Percentiles rank a stretch among this genome's conserved stretches.
These are phyloP conservation scores for Sinotaia quadrata DNA, from an alignment of 2,888 invertebrate genomes.

Conservation along the genomic window DNA sequence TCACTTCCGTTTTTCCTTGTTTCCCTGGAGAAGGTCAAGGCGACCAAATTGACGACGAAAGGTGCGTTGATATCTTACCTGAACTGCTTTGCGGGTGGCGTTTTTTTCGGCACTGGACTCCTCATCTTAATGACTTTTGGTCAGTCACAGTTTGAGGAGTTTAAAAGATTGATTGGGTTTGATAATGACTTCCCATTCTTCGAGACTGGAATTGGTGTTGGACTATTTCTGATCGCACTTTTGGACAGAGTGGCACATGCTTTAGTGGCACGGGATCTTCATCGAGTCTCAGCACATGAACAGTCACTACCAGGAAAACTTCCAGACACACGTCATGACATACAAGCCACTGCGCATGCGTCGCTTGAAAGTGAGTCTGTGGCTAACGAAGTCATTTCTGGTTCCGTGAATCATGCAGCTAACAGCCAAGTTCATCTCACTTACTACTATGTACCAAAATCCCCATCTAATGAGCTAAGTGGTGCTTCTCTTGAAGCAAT, in stretches of 20 bases:
- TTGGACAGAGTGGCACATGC: conserved; percentile 47
- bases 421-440: too few species aligned
- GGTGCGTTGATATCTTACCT: conserved; percentile 25
- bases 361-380: too few species aligned
- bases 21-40: conserved; percentile 1
- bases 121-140: conserved; percentile 66
- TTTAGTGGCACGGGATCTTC: too few species aligned
- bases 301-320: too few species aligned
- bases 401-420: too few species aligned
- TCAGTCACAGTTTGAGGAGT: conserved; percentile 50
- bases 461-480: too few species aligned
- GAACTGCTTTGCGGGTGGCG: conserved; percentile 66
- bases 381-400: too few species aligned
- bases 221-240: conserved; percentile 65
- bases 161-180: conserved; percentile 41
- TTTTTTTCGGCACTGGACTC: conserved; percentile 68
- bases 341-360: too few species aligned
- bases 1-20: conserved; percentile 29
- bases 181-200: conserved; percentile 59
- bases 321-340: too few species aligned
- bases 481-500: too few species aligned
- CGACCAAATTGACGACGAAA: not conserved
- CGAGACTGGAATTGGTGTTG: conserved; percentile 60
- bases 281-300: too few species aligned
- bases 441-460: too few species aligned